Base-by-base conservation (phyloP, 92 coral and sea anemone species). In the Palythoa grandis region DNA sequence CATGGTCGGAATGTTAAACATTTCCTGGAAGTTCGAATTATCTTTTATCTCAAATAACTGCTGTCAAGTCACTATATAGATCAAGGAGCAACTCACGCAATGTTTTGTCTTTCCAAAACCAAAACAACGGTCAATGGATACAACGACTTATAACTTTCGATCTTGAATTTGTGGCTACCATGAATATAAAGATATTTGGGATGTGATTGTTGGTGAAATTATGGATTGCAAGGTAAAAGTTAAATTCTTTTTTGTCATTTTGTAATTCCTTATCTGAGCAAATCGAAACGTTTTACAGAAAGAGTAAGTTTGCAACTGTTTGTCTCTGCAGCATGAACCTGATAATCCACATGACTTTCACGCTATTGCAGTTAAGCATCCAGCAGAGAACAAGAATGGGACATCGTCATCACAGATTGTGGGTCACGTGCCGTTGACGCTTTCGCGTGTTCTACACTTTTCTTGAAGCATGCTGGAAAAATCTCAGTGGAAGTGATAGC, bases 241-340 rank as follows among this genome's bases (percentile, higher is more conserved):
- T 16, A 15, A 63, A 15, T 15, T 63, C 23, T 63, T 63, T 63
- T 63, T 9, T 63, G 70, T 63, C 70, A 63, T 63, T 63, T 63
- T 63, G 70, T 61, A 61, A 2, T 61, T 61, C 8, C 69, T 61
- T 61, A 19, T 61, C 69, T 61, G 9, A 61, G 6, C 11, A 61
- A 61, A 61, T 61, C 69, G 71, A 66, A 66, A 66, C 35, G 71
- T 66, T 66, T 8, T 66, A 56, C 9, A 56, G 61, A n/a, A 56
- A 56, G 15, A 56, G 54, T 6, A 52, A 56, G 61, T 56, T 56
- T 11, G 61, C 61, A 56, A 5, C 61, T 56, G 61, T 56, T 56
- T 56, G 13, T 56, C 61, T 56, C 61, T 56, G 61, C 61, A 56
- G 61, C 61, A 56, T 56, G 10, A 56, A n/a, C n/a, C n/a, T n/a